A percentile compares a stretch with the other conserved stretches of the same genome.
Conservation (phyloP, 1,140 invertebrate species). For the Mercenaria mercenaria region DNA sequence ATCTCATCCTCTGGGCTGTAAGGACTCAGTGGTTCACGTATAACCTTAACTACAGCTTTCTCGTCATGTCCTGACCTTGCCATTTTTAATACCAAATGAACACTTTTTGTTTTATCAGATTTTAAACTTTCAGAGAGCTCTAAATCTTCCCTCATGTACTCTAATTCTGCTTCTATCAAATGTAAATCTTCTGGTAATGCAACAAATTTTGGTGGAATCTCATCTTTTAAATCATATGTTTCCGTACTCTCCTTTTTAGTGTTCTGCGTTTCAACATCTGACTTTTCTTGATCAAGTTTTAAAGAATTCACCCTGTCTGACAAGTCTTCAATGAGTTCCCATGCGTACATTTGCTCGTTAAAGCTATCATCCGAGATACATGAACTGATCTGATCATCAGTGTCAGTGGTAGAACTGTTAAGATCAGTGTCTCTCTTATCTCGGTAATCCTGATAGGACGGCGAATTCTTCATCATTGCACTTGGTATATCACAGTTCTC, state of each 20-base stretch:
- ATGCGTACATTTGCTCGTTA: conserved; percentile 19
- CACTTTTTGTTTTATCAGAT: neutral
- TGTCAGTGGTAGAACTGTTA: neutral
- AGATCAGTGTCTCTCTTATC: neutral
- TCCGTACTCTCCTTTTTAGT: neutral
- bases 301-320: neutral
- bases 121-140: neutral
- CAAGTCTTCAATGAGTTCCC: conserved; percentile 34
- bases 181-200: neutral
- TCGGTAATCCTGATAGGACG: neutral
- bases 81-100: neutral
- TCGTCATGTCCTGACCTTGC: neutral
- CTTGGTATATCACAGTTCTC: neutral
- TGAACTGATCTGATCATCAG: neutral
- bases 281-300: neutral
- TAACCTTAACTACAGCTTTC: neutral
- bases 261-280: neutral
- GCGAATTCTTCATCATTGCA: neutral
- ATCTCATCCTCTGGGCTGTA: neutral
- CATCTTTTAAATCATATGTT: neutral
- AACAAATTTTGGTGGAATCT: neutral
- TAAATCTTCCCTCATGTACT: neutral
- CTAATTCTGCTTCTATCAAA: conserved; percentile 38
- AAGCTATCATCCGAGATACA: neutral
- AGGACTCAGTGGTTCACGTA: conserved; percentile 11